These are phyloP conservation scores for Aspiorhynchus laticeps DNA, from an alignment of 2,113 vertebrate genomes.

Conservation along the genomic window DNA sequence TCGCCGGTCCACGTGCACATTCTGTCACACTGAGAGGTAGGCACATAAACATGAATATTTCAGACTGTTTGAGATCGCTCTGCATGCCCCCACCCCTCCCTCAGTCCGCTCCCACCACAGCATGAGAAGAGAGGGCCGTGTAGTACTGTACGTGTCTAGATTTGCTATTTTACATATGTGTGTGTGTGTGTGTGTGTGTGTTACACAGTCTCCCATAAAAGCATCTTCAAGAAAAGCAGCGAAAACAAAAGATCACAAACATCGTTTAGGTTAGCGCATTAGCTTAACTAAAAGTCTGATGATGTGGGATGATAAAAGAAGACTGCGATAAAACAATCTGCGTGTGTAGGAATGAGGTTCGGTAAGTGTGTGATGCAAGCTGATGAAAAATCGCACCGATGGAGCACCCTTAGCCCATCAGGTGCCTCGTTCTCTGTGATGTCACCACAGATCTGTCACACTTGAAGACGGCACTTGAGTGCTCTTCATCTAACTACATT, in stretches of 20 bases:
- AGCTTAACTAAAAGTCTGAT: background rate
- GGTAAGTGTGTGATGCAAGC: constrained; percentile 47
- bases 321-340: background rate
- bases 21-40: constrained; percentile 61
- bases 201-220: background rate
- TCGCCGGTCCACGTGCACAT: constrained; percentile 62
- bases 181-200: background rate
- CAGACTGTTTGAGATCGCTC: constrained; percentile 67
- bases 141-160: background rate
- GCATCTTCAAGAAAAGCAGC: background rate
- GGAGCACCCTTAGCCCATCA: constrained; percentile 33
- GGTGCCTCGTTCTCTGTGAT: constrained; percentile 1
- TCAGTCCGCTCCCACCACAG: constrained; percentile 9
- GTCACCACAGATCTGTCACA: constrained; percentile 50
- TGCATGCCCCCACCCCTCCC: constrained; percentile 57
- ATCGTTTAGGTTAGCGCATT: background rate
- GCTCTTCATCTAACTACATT: constrained; percentile 7
- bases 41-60: constrained; percentile 77
- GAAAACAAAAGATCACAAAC: background rate
- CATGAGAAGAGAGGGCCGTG: background rate
- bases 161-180: background rate
- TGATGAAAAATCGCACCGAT: constrained; percentile 52
- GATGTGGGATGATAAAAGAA: constrained; percentile 25
- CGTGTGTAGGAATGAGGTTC: constrained; percentile 57
- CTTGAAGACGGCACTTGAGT: constrained; percentile 27